phyloP scores from a whole-genome alignment of 2,113 vertebrate genomes.

The Geococcyx californianus region DNA sequence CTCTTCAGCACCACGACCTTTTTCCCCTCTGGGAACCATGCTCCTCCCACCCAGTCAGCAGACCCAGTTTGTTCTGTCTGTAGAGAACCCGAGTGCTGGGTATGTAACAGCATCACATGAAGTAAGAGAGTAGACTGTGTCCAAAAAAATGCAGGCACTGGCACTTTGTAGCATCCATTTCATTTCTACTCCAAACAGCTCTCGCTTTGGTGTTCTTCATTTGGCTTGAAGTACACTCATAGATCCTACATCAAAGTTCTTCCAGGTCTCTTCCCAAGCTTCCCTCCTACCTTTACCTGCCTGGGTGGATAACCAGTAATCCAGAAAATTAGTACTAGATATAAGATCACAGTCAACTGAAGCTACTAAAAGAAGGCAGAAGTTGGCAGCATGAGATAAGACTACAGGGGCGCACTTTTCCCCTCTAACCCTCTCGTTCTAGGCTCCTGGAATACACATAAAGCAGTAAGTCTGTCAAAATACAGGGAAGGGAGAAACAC shows the following conservation, averaged over 20 bases:
- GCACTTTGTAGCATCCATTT: not conserved
- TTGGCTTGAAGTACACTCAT: conserved; percentile 4
- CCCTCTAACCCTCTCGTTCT: not conserved
- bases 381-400: not conserved
- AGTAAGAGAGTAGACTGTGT: not conserved
- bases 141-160: not conserved
- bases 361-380: not conserved
- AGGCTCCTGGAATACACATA: not conserved
- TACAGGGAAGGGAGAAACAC: not conserved
- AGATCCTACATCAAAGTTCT: not conserved
- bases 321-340: not conserved
- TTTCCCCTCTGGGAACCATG: not conserved
- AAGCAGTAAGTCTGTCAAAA: not conserved
- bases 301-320: not conserved
- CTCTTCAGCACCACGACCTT: not conserved
- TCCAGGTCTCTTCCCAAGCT: not conserved
- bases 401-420: not conserved
- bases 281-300: not conserved
- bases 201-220: conserved; percentile 56
- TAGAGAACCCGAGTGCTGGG: not conserved
- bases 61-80: not conserved
- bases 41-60: not conserved
- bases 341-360: not conserved
- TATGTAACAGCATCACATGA: not conserved
- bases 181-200: not conserved